Evolutionary conservation across 2,113 vertebrate species (phyloP).

Genomic region (Mirza zaza): DNA sequence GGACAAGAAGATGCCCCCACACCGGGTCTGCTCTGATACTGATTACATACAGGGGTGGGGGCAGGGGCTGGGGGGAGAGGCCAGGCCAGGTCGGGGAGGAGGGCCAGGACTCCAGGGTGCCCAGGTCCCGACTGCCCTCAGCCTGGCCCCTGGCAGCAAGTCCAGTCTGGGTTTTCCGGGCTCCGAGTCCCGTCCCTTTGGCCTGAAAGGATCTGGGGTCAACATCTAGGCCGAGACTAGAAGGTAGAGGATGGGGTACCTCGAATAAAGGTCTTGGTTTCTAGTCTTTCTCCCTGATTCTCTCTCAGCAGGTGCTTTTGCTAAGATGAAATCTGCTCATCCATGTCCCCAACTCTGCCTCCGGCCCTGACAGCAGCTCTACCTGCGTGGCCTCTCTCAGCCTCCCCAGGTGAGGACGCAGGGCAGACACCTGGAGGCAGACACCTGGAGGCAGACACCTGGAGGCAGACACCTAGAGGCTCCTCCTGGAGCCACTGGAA

Average conservation of each 20-base stretch:
- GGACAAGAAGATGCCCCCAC: rapidly evolving
- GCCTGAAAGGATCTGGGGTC: not conserved
- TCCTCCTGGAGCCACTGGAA: rapidly evolving
- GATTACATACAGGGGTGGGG: no score
- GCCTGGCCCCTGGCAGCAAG: not conserved
- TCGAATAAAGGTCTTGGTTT: not conserved
- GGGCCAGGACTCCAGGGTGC: rapidly evolving
- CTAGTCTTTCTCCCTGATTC: not conserved
- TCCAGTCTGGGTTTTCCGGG: not conserved
- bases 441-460: no score
- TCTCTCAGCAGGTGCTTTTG: not conserved
- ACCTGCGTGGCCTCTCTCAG: not conserved
- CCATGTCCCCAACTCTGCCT: not conserved
- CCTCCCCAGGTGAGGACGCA: rapidly evolving
- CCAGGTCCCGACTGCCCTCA: not conserved
- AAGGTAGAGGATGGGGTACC: not conserved
- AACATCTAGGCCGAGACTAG: rapidly evolving
- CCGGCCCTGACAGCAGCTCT: rapidly evolving
- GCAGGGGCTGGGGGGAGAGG: not conserved
- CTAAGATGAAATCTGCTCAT: rapidly evolving
- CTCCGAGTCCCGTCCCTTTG: not conserved
- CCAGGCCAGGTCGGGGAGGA: rapidly evolving
- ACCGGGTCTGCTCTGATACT: rapidly evolving
- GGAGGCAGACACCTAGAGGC: not conserved
- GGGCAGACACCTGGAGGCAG: rapidly evolving